A percentile compares a stretch with the other conserved stretches of the same genome.
phyloP scores from a whole-genome alignment of 2,797 vertebrate species.

The Lagocephalus sceleratus region DNA sequence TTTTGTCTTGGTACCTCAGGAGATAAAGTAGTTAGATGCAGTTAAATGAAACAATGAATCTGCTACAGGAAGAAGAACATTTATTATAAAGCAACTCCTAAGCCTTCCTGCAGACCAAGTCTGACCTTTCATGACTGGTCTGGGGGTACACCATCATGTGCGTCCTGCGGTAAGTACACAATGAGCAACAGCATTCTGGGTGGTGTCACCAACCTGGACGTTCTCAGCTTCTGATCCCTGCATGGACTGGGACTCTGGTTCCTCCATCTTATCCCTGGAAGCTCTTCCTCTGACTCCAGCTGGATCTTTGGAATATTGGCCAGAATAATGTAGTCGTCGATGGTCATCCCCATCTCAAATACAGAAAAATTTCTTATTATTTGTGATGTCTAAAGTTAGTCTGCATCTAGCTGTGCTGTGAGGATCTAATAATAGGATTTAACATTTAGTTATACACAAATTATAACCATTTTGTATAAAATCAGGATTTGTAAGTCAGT shows the following conservation, averaged over 20 bases:
- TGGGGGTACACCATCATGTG: too few species aligned
- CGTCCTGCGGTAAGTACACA: too few species aligned
- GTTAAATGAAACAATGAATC: background rate
- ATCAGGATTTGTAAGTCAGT: too few species aligned
- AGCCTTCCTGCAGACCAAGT: background rate
- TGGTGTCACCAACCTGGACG: slow-evolving; percentile 53
- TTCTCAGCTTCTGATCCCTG: slow-evolving; percentile 81
- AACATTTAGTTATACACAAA: too few species aligned
- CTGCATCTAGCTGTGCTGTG: too few species aligned
- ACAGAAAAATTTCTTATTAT: slow-evolving; percentile 5
- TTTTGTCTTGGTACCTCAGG: slow-evolving; percentile 56
- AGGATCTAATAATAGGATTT: too few species aligned
- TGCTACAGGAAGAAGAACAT: background rate
- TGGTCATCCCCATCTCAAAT: slow-evolving; percentile 75
- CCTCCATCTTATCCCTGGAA: slow-evolving; percentile 54
- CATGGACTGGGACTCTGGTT: slow-evolving; percentile 86
- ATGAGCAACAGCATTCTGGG: background rate
- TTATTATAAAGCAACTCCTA: too few species aligned
- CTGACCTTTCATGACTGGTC: background rate
- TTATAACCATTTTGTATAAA: too few species aligned
- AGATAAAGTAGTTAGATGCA: slow-evolving; percentile 13
- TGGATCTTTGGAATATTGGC: slow-evolving; percentile 87
- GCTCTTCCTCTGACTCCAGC: slow-evolving; percentile 74
- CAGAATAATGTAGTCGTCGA: slow-evolving; percentile 87
- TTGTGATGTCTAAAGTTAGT: too few species aligned